phyloP scores from a whole-genome alignment of 2,113 vertebrate species.

The Rhinolophus sinicus region DNA sequence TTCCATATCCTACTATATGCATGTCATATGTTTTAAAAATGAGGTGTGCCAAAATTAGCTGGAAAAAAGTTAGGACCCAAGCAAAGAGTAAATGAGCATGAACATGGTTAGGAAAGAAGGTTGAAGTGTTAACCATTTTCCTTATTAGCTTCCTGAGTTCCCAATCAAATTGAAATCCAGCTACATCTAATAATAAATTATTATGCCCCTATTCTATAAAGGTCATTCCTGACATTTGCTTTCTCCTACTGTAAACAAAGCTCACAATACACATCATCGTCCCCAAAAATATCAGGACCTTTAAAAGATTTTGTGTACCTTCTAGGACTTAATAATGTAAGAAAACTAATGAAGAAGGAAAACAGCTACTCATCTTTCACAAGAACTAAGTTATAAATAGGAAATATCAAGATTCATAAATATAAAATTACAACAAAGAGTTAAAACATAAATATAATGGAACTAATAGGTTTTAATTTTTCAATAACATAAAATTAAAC shows the following conservation, averaged over 20 bases:
- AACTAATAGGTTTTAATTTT: slow-evolving; percentile 12
- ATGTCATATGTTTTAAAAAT: not conserved
- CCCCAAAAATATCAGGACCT: not conserved
- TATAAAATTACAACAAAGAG: not conserved
- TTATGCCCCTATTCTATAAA: not conserved
- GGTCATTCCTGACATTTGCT: not conserved
- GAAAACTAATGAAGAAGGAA: not conserved
- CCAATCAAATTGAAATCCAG: slow-evolving; percentile 14
- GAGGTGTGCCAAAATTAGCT: not conserved
- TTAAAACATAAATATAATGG: not conserved
- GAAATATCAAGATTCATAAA: not conserved
- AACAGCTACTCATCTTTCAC: not conserved
- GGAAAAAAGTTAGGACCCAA: slow-evolving; percentile 1
- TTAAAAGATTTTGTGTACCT: not conserved
- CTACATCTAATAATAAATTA: not conserved
- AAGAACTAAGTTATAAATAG: not conserved
- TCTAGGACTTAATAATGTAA: not conserved
- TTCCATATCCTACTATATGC: not conserved
- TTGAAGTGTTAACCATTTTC: not conserved
- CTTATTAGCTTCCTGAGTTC: not conserved
- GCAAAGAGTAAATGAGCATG: not conserved
- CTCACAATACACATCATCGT: not conserved
- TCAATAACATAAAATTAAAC: not conserved
- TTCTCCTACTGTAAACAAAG: not conserved
- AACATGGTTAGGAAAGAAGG: not conserved